A percentile compares a stretch with the other conserved stretches of the same genome.
phyloP scores from a whole-genome alignment of 2,888 invertebrate genomes.

The Agrotis clavis region DNA sequence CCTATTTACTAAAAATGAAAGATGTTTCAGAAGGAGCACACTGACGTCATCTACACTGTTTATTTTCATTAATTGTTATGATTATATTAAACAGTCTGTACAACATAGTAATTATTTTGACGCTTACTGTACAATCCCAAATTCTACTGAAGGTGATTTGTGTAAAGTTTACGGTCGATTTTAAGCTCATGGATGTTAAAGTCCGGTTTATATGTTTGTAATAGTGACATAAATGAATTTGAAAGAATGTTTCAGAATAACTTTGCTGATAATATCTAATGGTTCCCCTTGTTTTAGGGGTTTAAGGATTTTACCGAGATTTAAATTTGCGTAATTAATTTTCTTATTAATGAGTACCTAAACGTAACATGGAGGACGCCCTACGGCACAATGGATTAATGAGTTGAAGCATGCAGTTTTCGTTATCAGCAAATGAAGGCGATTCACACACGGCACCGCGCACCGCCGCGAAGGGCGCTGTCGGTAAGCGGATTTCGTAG shows the following conservation, averaged over 20 bases:
- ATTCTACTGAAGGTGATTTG: slow-evolving; percentile 1
- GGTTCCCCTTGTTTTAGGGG: not conserved
- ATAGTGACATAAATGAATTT: not conserved
- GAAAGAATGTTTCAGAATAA: slow-evolving; percentile 6
- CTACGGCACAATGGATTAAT: too few relatives aligned
- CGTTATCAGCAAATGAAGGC: too few relatives aligned
- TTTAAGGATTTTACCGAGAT: not conserved
- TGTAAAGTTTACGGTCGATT: slow-evolving; percentile 13
- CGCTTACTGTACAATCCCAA: not conserved
- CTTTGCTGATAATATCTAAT: not conserved
- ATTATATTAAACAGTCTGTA: not conserved
- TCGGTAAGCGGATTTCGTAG: too few relatives aligned
- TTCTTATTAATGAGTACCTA: too few relatives aligned
- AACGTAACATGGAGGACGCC: too few relatives aligned
- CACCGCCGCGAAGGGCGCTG: too few relatives aligned
- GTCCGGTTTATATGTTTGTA: not conserved
- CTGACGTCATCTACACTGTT: too few relatives aligned
- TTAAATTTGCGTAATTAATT: not conserved
- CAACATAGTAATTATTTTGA: not conserved
- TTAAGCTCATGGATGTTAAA: slow-evolving; percentile 14
- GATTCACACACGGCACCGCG: too few relatives aligned
- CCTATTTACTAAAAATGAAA: too few relatives aligned
- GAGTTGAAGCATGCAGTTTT: too few relatives aligned
- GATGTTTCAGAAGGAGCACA: not conserved
- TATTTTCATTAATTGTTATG: not conserved